phyloP scores from a whole-genome alignment of 2,113 vertebrate species.

The Struthio camelus region DNA sequence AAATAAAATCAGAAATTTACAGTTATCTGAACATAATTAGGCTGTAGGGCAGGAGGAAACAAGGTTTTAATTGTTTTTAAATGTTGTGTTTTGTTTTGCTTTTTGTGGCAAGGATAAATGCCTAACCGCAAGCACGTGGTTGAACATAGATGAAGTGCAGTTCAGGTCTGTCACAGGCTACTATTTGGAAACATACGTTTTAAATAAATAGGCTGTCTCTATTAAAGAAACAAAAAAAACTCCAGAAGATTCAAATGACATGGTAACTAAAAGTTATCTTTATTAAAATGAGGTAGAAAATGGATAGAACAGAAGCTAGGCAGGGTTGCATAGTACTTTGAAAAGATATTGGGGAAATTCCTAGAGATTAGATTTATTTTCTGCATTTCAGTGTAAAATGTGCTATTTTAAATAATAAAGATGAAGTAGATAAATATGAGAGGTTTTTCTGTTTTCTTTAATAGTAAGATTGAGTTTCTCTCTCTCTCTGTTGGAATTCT shows the following conservation, averaged over 20 bases:
- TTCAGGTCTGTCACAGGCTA: not conserved
- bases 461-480: not conserved
- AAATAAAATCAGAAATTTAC: not conserved
- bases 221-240: not conserved
- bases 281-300: not conserved
- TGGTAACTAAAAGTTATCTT: not conserved
- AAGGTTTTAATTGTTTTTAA: not conserved
- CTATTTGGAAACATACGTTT: not conserved
- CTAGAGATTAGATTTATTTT: not conserved
- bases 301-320: not conserved
- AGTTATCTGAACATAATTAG: not conserved
- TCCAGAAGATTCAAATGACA: not conserved
- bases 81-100: not conserved
- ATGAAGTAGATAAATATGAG: not conserved
- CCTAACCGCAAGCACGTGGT: not conserved
- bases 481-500: not conserved
- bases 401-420: not conserved
- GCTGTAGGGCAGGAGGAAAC: not conserved
- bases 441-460: not conserved
- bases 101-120: not conserved
- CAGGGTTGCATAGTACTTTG: not conserved
- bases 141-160: not conserved
- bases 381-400: not conserved
- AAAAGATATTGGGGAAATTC: not conserved
- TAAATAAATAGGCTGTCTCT: not conserved